Percentiles rank a stretch among this genome's conserved stretches.
These are phyloP conservation scores for Sebastes paucispinis DNA, from an alignment of 2,797 vertebrate species.

Conservation along the genomic window DNA sequence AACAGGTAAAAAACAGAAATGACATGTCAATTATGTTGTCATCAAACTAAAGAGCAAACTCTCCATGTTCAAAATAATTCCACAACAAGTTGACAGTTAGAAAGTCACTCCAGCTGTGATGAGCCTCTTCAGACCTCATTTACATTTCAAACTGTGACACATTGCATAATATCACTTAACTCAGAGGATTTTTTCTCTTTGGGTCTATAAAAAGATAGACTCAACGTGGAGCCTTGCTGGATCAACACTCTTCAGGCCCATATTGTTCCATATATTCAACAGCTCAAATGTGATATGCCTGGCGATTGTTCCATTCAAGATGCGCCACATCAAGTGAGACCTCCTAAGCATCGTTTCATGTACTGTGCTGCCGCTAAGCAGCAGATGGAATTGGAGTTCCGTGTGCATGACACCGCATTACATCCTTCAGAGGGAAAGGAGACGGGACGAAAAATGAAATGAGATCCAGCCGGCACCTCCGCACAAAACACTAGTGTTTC, in stretches of 20 bases:
- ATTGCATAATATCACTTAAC: slow-evolving; percentile 17
- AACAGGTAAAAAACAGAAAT: slow-evolving; percentile 3
- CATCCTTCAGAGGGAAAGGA: slow-evolving; percentile 47
- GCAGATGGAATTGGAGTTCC: slow-evolving; percentile 48
- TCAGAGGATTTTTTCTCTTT: background rate
- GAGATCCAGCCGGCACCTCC: slow-evolving; percentile 33
- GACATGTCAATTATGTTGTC: background rate
- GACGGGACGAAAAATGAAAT: slow-evolving; percentile 51
- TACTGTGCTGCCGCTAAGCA: slow-evolving; percentile 22
- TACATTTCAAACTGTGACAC: slow-evolving; percentile 35
- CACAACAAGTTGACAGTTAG: slow-evolving; percentile 39
- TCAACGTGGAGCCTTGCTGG: background rate
- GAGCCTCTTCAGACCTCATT: slow-evolving; percentile 37
- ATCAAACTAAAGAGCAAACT: slow-evolving; percentile 19
- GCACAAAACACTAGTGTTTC: slow-evolving; percentile 10
- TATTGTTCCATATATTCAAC: slow-evolving; percentile 25
- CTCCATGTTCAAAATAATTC: slow-evolving; percentile 15
- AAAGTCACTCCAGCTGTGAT: slow-evolving; percentile 40
- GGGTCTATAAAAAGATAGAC: background rate
- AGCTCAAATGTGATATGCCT: slow-evolving; percentile 22
- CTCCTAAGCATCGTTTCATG: slow-evolving; percentile 34
- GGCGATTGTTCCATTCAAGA: slow-evolving; percentile 21
- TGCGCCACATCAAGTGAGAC: slow-evolving; percentile 2
- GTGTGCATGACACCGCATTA: slow-evolving; percentile 45
- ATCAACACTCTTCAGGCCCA: background rate